Percentiles rank a stretch among this genome's conserved stretches.
Conservation (phyloP, 2,888 invertebrate species). For the Nomada flava region DNA sequence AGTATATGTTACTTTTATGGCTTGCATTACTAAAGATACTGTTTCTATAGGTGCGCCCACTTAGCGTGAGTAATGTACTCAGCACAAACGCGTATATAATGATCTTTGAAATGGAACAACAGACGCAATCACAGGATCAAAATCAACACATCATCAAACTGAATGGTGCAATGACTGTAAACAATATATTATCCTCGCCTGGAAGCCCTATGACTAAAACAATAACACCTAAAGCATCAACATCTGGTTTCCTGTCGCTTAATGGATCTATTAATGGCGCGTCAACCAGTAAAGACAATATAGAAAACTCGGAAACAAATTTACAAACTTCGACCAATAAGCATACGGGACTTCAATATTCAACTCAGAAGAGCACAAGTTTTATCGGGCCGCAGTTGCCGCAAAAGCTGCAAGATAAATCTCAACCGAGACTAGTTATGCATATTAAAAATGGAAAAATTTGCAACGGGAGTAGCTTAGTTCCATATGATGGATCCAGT, state of each 20-base stretch:
- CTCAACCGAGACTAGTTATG: constrained; percentile 74
- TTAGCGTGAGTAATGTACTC: constrained; percentile 91
- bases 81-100: constrained; percentile 96
- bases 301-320: constrained; percentile 55
- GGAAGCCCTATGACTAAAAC: constrained; percentile 59
- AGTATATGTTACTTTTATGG: background rate
- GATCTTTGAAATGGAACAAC: constrained; percentile 92
- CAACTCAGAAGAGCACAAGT: constrained; percentile 67
- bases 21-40: background rate
- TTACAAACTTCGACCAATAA: constrained; percentile 68
- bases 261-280: constrained; percentile 61
- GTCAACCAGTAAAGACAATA: constrained; percentile 37
- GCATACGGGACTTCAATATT: constrained; percentile 49
- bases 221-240: constrained; percentile 74
- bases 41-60: constrained; percentile 86
- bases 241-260: constrained; percentile 59
- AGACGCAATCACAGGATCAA: constrained; percentile 69
- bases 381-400: constrained; percentile 80
- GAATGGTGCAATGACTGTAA: constrained; percentile 75
- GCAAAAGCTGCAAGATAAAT: constrained; percentile 75
- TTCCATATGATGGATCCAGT: constrained; percentile 82
- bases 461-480: constrained; percentile 78
- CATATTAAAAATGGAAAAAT: constrained; percentile 79
- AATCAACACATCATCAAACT: constrained; percentile 69
- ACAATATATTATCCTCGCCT: constrained; percentile 71